Evolutionary conservation across 1,140 invertebrate genomes (phyloP).

Genomic region (Delia radicum): DNA sequence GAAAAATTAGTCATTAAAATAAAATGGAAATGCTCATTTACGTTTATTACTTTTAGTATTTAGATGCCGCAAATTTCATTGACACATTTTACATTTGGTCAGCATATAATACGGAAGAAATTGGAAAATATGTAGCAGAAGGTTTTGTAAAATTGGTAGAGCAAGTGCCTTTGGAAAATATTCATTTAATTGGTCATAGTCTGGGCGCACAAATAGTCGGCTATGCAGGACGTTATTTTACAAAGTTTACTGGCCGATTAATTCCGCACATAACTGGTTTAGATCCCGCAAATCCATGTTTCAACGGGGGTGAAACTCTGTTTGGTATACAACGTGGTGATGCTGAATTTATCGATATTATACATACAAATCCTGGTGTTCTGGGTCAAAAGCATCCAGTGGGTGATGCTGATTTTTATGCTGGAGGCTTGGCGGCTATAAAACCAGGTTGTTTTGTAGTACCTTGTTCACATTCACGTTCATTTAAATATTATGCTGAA

Average conservation of each 20-base stretch:
- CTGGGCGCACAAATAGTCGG: slow-evolving; percentile 56
- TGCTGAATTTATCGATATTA: slow-evolving; percentile 66
- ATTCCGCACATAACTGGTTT: slow-evolving; percentile 64
- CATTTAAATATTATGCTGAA: slow-evolving; percentile 64
- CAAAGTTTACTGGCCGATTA: slow-evolving; percentile 39
- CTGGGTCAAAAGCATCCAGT: slow-evolving; percentile 58
- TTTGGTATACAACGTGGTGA: slow-evolving; percentile 60
- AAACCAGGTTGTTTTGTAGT: slow-evolving; percentile 60
- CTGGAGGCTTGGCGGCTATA: slow-evolving; percentile 51
- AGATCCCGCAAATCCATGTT: slow-evolving; percentile 72
- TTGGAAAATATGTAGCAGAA: slow-evolving; percentile 42
- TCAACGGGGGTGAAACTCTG: slow-evolving; percentile 55
- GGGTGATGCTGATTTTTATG: slow-evolving; percentile 75
- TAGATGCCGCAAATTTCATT: slow-evolving; percentile 45
- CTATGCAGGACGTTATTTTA: slow-evolving; percentile 46
- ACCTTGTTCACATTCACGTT: slow-evolving; percentile 65
- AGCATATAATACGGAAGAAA: slow-evolving; percentile 46
- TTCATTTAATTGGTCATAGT: slow-evolving; percentile 51
- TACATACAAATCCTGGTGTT: slow-evolving; percentile 73
- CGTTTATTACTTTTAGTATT: slow-evolving; percentile 31
- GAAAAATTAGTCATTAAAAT: too few species aligned
- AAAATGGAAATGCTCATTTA: too few species aligned
- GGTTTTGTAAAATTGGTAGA: slow-evolving; percentile 38
- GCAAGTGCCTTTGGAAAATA: slow-evolving; percentile 39
- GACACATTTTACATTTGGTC: slow-evolving; percentile 51